Percentiles rank a stretch among this genome's conserved stretches.
These are phyloP conservation scores for Archilochus colubris DNA, from an alignment of 2,113 vertebrate species.

Conservation along the genomic window DNA sequence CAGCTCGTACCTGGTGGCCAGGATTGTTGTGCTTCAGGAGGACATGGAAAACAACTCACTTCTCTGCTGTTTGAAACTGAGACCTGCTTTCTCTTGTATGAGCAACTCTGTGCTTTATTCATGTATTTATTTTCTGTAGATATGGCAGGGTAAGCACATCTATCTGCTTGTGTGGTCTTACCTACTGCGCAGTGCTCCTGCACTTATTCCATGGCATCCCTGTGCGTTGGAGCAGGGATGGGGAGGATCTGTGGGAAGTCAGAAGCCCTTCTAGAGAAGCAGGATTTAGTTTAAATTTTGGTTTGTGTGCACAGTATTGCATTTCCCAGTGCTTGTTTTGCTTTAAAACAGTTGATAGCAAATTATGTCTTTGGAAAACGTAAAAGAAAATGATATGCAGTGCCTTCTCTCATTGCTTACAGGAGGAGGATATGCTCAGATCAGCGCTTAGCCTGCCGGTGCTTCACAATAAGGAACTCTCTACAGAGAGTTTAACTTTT, in stretches of 20 bases:
- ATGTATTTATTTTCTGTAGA: neutral
- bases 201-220: neutral
- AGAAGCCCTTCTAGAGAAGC: neutral
- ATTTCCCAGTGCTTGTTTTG: neutral
- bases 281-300: neutral
- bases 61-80: neutral
- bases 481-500: neutral
- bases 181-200: neutral
- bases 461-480: neutral
- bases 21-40: neutral
- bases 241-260: neutral
- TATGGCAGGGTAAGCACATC: neutral
- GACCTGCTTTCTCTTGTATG: neutral
- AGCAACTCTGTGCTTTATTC: neutral
- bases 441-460: neutral
- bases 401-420: neutral
- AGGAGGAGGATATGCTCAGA: neutral
- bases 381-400: neutral
- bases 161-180: neutral
- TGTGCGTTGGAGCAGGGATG: neutral
- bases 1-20: neutral
- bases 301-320: neutral
- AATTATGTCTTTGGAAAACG: neutral
- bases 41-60: neutral
- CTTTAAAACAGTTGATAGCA: neutral